Base-by-base conservation (phyloP, 92 coral and sea anemone genomes). In the Paramuricea clavata region DNA sequence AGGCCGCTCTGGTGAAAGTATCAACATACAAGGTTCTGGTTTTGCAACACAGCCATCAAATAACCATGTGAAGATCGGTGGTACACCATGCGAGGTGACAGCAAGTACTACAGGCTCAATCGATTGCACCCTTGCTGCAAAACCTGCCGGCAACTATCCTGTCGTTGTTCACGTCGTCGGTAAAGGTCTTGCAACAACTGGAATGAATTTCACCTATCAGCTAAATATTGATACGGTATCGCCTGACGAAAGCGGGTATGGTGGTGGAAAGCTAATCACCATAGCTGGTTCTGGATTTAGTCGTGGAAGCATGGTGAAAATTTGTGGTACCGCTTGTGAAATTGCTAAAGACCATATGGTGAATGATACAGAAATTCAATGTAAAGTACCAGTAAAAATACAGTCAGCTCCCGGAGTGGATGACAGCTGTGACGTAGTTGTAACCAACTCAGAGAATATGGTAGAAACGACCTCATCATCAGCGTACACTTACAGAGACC, bases 211-310 rank as follows among this genome's bases (percentile, higher is more conserved):
- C 89, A 76, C 81, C 12, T 93, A 95, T 61, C 92, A 89, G 39
- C 84, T 93, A 15, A 56, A 88, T 32, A 60, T 95, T 23, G 72
- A 49, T 19, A 88, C 82, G 59, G 84, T 91, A 11, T 39, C 78
- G 2, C 92, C 92, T 3, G 77, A 44, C 27, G 88, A 90, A 23
- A 78, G 95, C 68, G 93, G 98, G 1, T 88, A 79, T 41, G 98
- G 98, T 71, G 98, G 98, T 33, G 98, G 98, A 13, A 84, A 88
- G 68, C n/a, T 83, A 16, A 34, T 93, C 1, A 68, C 92, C 0
- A 68, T 95, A n/a, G 76, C 82, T 56, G 98, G 98, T 28, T 60
- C 81, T 1, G 97, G 98, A 12, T 93, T 91, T 72, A 52, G 86
- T 33, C 93, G 16, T 39, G 35, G 56, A 88, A 95, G 69, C 89